phyloP scores from a whole-genome alignment of 2,888 invertebrate species.

The Nephrotoma guestfalica region DNA sequence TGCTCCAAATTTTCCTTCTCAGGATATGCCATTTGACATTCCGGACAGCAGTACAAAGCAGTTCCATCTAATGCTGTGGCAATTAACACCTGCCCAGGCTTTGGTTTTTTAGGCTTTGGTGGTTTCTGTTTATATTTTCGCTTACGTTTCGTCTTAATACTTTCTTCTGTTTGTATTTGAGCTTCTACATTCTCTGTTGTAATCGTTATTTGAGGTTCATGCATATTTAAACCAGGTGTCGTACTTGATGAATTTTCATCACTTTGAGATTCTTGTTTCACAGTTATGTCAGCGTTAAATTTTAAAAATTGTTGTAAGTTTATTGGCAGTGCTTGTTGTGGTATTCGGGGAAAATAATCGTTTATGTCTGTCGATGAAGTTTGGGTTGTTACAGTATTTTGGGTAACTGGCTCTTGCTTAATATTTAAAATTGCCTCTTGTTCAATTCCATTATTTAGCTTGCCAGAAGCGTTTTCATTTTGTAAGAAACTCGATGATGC shows the following conservation, averaged over 20 bases:
- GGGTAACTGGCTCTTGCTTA: constrained; percentile 27
- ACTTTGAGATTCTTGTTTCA: constrained; percentile 17
- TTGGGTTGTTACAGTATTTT: constrained; percentile 22
- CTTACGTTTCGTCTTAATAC: constrained; percentile 43
- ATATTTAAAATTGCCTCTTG: constrained; percentile 15
- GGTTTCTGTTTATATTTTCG: constrained; percentile 71
- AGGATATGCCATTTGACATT: constrained; percentile 69
- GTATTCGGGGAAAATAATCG: constrained; percentile 37
- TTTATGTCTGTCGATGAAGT: constrained; percentile 34
- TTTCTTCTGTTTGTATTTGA: constrained; percentile 26
- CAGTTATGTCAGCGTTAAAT: constrained; percentile 40
- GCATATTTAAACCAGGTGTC: constrained; percentile 18
- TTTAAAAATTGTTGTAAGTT: constrained; percentile 48
- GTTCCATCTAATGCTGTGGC: constrained; percentile 61
- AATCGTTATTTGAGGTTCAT: background rate
- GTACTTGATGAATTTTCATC: constrained; percentile 24
- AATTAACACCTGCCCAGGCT: constrained; percentile 64
- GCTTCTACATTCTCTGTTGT: constrained; percentile 30
- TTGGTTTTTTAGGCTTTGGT: constrained; percentile 60
- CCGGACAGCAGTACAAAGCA: constrained; percentile 62
- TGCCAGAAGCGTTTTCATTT: background rate
- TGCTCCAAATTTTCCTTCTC: constrained; percentile 66
- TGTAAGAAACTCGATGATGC: background rate
- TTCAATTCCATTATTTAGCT: constrained; percentile 10
- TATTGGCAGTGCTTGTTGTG: constrained; percentile 36